Evolutionary conservation across 2,113 vertebrate genomes (phyloP), one percentile per base, ranked within the genome.

Genomic region (Probosciger aterrimus): DNA sequence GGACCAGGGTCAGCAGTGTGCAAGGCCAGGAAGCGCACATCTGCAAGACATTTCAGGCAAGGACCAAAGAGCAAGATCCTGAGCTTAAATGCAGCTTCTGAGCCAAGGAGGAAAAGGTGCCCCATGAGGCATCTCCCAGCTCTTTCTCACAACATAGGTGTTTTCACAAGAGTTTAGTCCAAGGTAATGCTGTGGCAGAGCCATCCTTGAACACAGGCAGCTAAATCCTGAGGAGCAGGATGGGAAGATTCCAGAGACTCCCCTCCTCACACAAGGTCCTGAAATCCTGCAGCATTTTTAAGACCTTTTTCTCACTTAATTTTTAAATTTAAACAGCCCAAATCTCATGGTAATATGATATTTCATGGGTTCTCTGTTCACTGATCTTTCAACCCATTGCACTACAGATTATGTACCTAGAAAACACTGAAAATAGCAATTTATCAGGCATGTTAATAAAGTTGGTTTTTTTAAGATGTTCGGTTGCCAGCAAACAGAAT

Each of bases 351-450:
- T 64, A 80, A 57, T 37, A 55, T 7, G n/a, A 5, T 76, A 71
- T 64, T 91, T 90, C 13, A 28, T 85, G 27, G 4, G 1, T 68
- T 92, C 9, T 55, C 25, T 53, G 44, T 60, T 82, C 18, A 55
- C 11, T 73, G 4, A 18, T 86, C 33, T 85, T 80, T 73, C 52
- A 18, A 71, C 8, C 5, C 53, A 52, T 5, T 79, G 25, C 16
- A 37, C 14, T 84, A 22, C 25, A 65, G 43, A 43, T 71, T 46
- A 71, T 44, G 44, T 67, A 73, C 4, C n/a, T 57, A 43, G 49
- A 93, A 93, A 96, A 64, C 23, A 65, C n/a, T 77, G 47, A 18
- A 78, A 84, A 79, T 52, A 95, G 22, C 27, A 92, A 25, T 0
- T 1, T 77, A 33, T 64, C 67, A 77, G 18, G 27, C 33, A 89